A percentile compares a stretch with the other conserved stretches of the same genome.
Conservation (phyloP, 2,888 invertebrate species). For the Andrena hattorfiana region DNA sequence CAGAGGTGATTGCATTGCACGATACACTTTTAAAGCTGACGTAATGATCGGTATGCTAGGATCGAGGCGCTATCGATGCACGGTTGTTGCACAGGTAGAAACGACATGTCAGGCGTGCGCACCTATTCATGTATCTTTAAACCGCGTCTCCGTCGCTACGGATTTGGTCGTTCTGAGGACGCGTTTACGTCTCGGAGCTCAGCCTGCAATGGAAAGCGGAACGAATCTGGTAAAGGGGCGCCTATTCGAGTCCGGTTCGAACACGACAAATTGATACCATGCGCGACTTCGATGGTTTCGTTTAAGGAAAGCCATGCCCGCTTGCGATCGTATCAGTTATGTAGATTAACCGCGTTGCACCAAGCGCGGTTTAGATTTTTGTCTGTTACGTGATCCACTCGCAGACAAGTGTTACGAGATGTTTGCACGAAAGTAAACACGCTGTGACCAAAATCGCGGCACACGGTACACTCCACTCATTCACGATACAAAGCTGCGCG, state of each 20-base stretch:
- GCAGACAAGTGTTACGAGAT: constrained; percentile 32
- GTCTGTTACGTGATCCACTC: constrained; percentile 21
- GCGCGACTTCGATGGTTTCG: constrained; percentile 6
- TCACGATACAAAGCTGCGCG: constrained; percentile 1
- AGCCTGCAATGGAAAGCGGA: constrained; percentile 55
- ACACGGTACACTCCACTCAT: background rate
- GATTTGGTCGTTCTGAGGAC: constrained; percentile 28
- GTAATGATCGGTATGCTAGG: constrained; percentile 54
- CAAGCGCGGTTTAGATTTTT: background rate
- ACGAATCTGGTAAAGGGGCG: constrained; percentile 42
- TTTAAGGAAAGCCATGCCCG: constrained; percentile 48
- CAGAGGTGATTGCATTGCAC: constrained; percentile 38
- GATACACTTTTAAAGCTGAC: constrained; percentile 73
- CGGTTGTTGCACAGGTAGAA: constrained; percentile 56
- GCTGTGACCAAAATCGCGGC: constrained; percentile 25
- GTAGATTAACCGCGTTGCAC: constrained; percentile 36
- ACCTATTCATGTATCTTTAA: constrained; percentile 7
- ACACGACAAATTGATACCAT: constrained; percentile 45
- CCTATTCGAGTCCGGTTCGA: constrained; percentile 22
- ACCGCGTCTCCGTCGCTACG: background rate
- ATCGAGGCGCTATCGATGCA: constrained; percentile 62
- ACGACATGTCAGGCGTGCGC: constrained; percentile 30
- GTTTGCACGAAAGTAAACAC: constrained; percentile 10
- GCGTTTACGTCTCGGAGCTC: background rate
- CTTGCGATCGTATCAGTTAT: constrained; percentile 23